Evolutionary conservation across 2,888 invertebrate genomes (phyloP), one percentile per base, ranked within the genome.

Genomic region (Euzophera pinguis): DNA sequence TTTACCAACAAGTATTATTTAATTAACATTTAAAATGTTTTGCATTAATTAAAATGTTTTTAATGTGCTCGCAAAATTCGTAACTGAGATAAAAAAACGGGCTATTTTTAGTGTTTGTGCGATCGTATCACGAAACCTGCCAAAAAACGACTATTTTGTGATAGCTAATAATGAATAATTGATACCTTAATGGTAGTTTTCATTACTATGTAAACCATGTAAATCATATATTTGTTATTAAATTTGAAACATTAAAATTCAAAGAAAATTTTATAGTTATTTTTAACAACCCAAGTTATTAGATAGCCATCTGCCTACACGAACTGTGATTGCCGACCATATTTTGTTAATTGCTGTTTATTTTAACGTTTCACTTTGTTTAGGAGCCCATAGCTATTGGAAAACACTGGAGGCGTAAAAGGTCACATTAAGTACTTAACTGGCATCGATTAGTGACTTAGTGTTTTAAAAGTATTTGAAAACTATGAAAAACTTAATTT

Each of bases 161-260:
- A 48, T 38, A 29, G 47, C 3, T 14, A 9, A 16, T 53, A 51
- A 55, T 59, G 56, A 53, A 57, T 57, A 53, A 57, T 53, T 43
- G 50, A 59, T 58, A 57, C 58, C 59, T 61, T 55, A 55, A 62
- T 57, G 56, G 57, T 57, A 56, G 54, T 53, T 59, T 57, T 53
- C 41, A 54, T 55, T 54, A 54, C 6, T 27, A 1, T 7, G 5
- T 14, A 49, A 54, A 58, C 55, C 54, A 43, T 43, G 55, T 39
- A 50, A 50, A 56, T 55, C 54, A 51, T 32, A 41, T 41, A 29
- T 37, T n/a, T n/a, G n/a, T n/a, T n/a, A n/a, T n/a, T n/a, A n/a
- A n/a, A n/a, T n/a, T n/a, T n/a, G n/a, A n/a, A 29, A 48, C 53
- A 51, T 52, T 47, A 51, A 14, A 22, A n/a, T n/a, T 39, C 34